Conservation (phyloP, 2,797 vertebrate species). For the Sebastolobus altivelis region DNA sequence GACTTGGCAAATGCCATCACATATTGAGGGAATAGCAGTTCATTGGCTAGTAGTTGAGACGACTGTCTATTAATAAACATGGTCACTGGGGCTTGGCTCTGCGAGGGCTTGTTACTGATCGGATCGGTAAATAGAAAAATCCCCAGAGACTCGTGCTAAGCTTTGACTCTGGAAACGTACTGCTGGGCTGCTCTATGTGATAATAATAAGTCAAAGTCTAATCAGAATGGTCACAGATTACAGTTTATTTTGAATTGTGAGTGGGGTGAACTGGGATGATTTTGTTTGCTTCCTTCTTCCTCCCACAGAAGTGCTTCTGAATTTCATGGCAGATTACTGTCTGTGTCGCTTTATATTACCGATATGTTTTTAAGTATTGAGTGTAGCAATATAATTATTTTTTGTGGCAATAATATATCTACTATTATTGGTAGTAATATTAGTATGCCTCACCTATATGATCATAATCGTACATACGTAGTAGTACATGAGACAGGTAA, state of each 20-base stretch:
- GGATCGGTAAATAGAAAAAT: conserved; percentile 65
- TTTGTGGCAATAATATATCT: neutral
- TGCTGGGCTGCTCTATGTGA: conserved; percentile 26
- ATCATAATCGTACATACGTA: neutral
- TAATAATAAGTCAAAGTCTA: conserved; percentile 56
- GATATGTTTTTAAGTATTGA: conserved; percentile 16
- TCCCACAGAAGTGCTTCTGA: conserved; percentile 14
- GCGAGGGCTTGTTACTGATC: conserved; percentile 54
- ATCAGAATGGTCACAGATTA: conserved; percentile 60
- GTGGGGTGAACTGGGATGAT: conserved; percentile 13
- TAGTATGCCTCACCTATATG: neutral
- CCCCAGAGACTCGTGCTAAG: conserved; percentile 43
- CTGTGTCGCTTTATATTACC: conserved; percentile 3
- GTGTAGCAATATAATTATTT: neutral
- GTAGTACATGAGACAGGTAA: no score
- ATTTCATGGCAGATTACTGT: conserved; percentile 39
- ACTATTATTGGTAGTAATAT: neutral
- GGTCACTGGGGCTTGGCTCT: conserved; percentile 54
- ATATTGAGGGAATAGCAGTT: conserved; percentile 45
- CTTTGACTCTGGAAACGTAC: conserved; percentile 44
- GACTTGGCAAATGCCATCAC: conserved; percentile 41
- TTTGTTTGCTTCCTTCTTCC: conserved; percentile 27
- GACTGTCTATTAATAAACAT: conserved; percentile 66
- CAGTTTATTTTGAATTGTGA: conserved; percentile 49
- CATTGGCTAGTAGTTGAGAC: conserved; percentile 44